Conservation (phyloP, 1,140 invertebrate genomes). For the Theocolax elegans region DNA sequence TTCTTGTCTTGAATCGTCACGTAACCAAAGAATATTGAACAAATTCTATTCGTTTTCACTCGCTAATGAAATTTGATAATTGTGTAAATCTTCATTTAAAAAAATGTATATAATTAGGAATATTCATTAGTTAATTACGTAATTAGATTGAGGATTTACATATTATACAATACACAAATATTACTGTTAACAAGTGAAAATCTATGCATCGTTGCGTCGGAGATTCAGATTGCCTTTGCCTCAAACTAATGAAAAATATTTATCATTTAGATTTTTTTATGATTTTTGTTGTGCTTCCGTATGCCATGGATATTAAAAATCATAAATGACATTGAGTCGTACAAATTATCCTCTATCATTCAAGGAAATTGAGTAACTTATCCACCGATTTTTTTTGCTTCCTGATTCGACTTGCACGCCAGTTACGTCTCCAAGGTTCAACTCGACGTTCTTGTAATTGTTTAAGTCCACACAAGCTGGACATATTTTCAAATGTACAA, state of each 20-base stretch:
- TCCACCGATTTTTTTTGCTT: slow-evolving; percentile 25
- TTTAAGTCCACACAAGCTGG: not conserved
- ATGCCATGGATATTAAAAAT: slow-evolving; percentile 17
- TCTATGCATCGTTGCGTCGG: too few relatives aligned
- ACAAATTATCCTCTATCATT: slow-evolving; percentile 34
- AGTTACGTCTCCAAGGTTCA: slow-evolving; percentile 25
- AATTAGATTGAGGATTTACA: too few relatives aligned
- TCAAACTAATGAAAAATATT: too few relatives aligned
- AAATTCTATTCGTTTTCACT: not conserved
- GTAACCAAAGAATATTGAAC: not conserved
- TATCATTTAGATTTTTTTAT: too few relatives aligned
- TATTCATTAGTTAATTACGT: too few relatives aligned
- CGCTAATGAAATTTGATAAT: not conserved
- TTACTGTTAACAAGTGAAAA: too few relatives aligned
- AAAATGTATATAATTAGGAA: too few relatives aligned
- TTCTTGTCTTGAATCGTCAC: not conserved
- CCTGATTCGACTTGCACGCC: slow-evolving; percentile 21
- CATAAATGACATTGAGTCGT: slow-evolving; percentile 10
- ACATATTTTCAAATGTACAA: too few relatives aligned
- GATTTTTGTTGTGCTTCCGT: not conserved
- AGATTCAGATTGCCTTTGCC: too few relatives aligned
- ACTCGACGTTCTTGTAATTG: slow-evolving; percentile 16
- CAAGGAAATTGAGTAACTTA: slow-evolving; percentile 38
- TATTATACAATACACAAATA: too few relatives aligned
- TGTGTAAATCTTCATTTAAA: too few relatives aligned